Conservation (phyloP, 2,797 vertebrate species). For the Gallinago solitaria region DNA sequence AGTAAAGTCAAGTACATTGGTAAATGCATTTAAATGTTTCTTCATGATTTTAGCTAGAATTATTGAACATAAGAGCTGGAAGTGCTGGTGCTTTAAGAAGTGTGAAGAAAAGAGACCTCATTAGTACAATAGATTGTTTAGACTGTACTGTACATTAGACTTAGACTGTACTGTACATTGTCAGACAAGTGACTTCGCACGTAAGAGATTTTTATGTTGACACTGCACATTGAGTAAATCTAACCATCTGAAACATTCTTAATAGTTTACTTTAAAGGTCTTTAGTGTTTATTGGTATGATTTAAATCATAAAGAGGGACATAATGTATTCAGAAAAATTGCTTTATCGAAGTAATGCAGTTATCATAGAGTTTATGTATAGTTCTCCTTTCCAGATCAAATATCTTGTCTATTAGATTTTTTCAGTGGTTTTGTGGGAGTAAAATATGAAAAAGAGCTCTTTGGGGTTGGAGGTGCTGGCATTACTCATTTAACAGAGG, state of each 20-base stretch:
- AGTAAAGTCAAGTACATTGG: not conserved
- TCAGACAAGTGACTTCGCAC: not conserved
- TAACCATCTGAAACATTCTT: not conserved
- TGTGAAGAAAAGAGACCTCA: not conserved
- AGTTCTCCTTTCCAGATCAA: not conserved
- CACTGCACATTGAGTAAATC: not conserved
- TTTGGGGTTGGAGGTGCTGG: not conserved
- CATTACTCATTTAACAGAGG: not conserved
- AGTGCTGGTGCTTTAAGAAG: not conserved
- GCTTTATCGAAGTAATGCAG: not conserved
- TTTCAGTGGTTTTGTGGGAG: not conserved
- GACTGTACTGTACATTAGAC: not conserved
- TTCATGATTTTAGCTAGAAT: not conserved
- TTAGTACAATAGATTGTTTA: not conserved
- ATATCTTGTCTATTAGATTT: rapidly evolving
- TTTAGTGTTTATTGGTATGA: not conserved
- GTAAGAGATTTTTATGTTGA: not conserved
- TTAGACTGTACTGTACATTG: not conserved
- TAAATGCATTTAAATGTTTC: not conserved
- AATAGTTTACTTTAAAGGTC: not conserved
- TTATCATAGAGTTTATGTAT: not conserved
- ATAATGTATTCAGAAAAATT: not conserved
- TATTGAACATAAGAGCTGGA: not conserved
- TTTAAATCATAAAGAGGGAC: not conserved
- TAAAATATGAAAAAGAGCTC: not conserved